Base-by-base conservation (phyloP, 2,113 vertebrate genomes). In the Pandion haliaetus region DNA sequence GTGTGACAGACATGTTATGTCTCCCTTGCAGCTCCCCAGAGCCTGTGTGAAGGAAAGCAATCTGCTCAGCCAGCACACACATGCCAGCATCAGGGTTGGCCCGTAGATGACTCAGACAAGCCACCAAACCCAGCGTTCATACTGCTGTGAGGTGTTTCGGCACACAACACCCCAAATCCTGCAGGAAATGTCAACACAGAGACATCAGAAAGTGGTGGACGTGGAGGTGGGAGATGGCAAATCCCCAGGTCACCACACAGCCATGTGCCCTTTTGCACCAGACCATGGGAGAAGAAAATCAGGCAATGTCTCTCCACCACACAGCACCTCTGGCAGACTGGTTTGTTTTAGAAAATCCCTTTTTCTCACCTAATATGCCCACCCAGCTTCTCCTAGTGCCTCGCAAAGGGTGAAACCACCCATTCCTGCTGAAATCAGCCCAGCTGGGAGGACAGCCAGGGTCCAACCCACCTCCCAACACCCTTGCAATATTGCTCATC, bases 121-220 rank as follows among this genome's bases (percentile, higher is more conserved):
- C 45, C 90, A 88, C 83, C 76, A 3, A 78, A 73, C 4, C 28
- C 77, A 7, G 16, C 0, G n/a, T 32, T 36, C 36, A 8, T 3
- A 3, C 52, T 69, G 85, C 59, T 3, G 6, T 2, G 2, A 61
- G 69, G 47, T 0, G 0, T 44, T 73, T 5, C 0, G 1, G 87
- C 59, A 58, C 25, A 3, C 34, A 17, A 0, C 9, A 3, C n/a
- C 80, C 25, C 18, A 25, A 58, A 83, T 65, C 79, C 90, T 17
- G 15, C 25, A 26, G 70, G 55, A 40, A 93, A 54, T 0, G 8
- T 2, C 12, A 29, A 21, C 70, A 17, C 7, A 2, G 14, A 59
- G 52, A 45, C 2, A 24, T 4, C 18, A 10, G 86, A 13, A 55
- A 72, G 85, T 9, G 8, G 85, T 2, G 5, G 57, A 58, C 3